Conservation (phyloP, 2,113 vertebrate genomes). For the Lasiurus cinereus region DNA sequence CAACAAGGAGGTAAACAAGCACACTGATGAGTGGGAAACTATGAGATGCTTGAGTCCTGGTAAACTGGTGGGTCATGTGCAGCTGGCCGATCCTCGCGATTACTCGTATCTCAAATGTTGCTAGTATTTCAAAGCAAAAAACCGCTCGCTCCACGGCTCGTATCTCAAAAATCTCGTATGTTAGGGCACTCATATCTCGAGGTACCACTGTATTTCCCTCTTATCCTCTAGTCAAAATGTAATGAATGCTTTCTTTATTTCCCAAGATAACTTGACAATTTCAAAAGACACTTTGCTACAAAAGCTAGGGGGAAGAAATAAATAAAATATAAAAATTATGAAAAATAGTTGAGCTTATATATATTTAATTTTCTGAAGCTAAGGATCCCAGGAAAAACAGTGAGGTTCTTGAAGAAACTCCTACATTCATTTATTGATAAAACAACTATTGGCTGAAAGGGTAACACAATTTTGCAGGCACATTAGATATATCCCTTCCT, state of each 20-base stretch:
- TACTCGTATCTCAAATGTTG: too few relatives aligned
- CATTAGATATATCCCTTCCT: neutral
- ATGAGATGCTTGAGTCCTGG: too few relatives aligned
- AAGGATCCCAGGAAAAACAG: slow-evolving; percentile 11
- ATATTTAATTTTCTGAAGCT: slow-evolving; percentile 9
- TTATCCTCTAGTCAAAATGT: slow-evolving; percentile 20
- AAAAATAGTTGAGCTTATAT: neutral
- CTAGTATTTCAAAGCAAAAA: too few relatives aligned
- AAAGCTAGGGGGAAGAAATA: neutral
- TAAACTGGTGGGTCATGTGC: too few relatives aligned
- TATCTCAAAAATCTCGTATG: too few relatives aligned
- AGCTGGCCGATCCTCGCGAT: too few relatives aligned
- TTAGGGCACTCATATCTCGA: too few relatives aligned
- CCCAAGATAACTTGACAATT: neutral
- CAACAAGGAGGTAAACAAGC: too few relatives aligned
- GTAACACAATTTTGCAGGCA: neutral
- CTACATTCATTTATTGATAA: neutral
- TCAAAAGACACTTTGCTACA: slow-evolving; percentile 20
- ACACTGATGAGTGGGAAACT: too few relatives aligned
- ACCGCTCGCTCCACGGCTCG: too few relatives aligned
- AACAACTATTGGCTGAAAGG: neutral
- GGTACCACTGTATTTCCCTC: neutral
- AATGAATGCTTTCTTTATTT: slow-evolving; percentile 30
- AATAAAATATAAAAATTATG: slow-evolving; percentile 24
- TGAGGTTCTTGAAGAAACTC: neutral